Base-by-base conservation (phyloP, 1,140 invertebrate species). In the Goniozus legneri region DNA sequence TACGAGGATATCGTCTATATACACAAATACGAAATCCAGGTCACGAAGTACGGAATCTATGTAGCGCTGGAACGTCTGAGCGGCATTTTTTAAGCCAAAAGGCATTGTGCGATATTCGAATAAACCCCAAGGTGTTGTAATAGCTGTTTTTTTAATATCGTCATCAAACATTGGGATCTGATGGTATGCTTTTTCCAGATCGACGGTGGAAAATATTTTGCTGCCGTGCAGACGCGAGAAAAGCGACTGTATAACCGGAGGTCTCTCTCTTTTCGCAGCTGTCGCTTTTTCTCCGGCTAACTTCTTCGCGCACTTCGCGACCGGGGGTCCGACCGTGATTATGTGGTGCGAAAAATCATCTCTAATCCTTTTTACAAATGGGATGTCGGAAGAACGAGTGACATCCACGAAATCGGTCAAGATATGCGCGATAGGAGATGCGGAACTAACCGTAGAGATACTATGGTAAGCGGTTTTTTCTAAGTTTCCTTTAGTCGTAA, bases 111-210 rank as follows among this genome's bases (percentile, higher is more conserved):
- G 12, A 42, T 52, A 75, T 51, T 75, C 58, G 44, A 53, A 76
- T 36, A 61, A 56, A 7, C 63, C 60, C 7, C 50, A 44, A 14
- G 56, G 52, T 2, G 56, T 63, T 1, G 47, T 52, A 37, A 77
- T 76, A 1, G 69, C 73, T 4, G 76, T 77, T 56, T 77, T 78
- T 2, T 52, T n/a, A 15, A 44, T 64, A 40, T 64, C 56, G 4
- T 56, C 44, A 24, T 44, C 30, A 6, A 41, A 6, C 24, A 27
- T 12, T 6, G 24, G 24, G 12, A 27, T 27, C 12, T 27, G 24
- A 27, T 27, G 24, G 24, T 7, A 27, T 7, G n/a, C n/a, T n/a
- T n/a, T n/a, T n/a, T n/a, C n/a, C n/a, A n/a, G n/a, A n/a, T n/a
- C n/a, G n/a, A n/a, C n/a, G n/a, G n/a, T n/a, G n/a, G n/a, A n/a